A percentile compares a stretch with the other conserved stretches of the same genome.
Evolutionary conservation across 2,888 invertebrate genomes (phyloP).

Genomic region (Therioaphis trifolii): DNA sequence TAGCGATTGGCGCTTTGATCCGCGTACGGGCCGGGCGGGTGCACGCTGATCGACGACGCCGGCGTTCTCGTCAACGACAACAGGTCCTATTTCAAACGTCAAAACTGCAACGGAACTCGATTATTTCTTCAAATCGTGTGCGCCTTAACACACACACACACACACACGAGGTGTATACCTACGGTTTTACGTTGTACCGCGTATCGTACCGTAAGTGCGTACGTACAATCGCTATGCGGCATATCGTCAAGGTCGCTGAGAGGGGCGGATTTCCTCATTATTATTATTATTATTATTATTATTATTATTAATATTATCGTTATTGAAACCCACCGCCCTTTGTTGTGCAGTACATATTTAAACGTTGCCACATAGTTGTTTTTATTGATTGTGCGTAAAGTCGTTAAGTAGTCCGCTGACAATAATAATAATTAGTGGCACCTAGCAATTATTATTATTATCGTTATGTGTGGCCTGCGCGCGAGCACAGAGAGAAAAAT

Average conservation of each 20-base stretch:
- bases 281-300: background rate
- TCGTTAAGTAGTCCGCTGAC: background rate
- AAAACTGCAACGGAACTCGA: too few species aligned
- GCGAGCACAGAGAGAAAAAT: background rate
- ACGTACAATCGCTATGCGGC: background rate
- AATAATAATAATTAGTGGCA: slow-evolving; percentile 22
- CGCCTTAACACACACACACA: background rate
- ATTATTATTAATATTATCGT: slow-evolving; percentile 37
- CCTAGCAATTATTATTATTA: background rate
- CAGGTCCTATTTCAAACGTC: background rate
- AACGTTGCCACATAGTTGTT: slow-evolving; percentile 21
- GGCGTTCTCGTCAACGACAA: background rate
- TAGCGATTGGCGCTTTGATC: background rate
- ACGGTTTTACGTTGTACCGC: slow-evolving; percentile 12
- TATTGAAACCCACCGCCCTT: slow-evolving; percentile 43
- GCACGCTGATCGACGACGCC: too few species aligned
- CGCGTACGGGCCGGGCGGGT: background rate
- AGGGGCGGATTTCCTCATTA: slow-evolving; percentile 40
- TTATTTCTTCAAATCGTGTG: background rate
- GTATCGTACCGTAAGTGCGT: background rate
- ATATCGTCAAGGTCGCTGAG: slow-evolving; percentile 24
- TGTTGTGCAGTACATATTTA: background rate
- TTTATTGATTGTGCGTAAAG: slow-evolving; percentile 12
- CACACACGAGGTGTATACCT: background rate
- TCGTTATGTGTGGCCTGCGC: background rate